Evolutionary conservation across 2,888 invertebrate species (phyloP).

Genomic region (Hirtodrosophila cameraria): DNA sequence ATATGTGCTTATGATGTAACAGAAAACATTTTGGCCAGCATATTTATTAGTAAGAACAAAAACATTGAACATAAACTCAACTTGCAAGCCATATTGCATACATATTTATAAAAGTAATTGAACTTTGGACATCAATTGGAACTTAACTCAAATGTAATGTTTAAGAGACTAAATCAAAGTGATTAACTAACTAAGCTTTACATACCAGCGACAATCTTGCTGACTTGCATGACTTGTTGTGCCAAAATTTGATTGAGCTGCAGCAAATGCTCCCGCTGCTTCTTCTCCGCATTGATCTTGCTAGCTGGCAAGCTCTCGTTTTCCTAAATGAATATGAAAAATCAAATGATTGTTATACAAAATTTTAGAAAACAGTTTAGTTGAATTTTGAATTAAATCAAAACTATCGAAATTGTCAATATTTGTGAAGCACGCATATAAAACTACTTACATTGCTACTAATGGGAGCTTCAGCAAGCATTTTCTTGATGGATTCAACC

Average conservation of each 20-base stretch:
- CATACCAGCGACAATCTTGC: slow-evolving; percentile 97
- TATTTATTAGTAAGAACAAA: slow-evolving; percentile 60
- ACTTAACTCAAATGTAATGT: slow-evolving; percentile 41
- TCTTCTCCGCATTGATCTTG: slow-evolving; percentile 92
- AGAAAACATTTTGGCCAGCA: slow-evolving; percentile 41
- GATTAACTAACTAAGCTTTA: slow-evolving; percentile 38
- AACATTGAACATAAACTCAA: slow-evolving; percentile 67
- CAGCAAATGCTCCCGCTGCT: slow-evolving; percentile 94
- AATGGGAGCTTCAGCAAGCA: slow-evolving; percentile 90
- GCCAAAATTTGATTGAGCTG: slow-evolving; percentile 96
- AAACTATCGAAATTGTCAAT: too few species aligned
- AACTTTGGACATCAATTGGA: slow-evolving; percentile 53
- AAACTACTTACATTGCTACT: slow-evolving; percentile 82
- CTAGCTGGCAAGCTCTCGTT: slow-evolving; percentile 86
- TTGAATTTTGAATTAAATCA: too few species aligned
- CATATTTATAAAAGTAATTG: slow-evolving; percentile 26
- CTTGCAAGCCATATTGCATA: slow-evolving; percentile 58
- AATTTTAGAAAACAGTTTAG: too few species aligned
- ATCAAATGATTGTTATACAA: background rate
- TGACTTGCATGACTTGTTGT: slow-evolving; percentile 97
- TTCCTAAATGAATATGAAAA: slow-evolving; percentile 52
- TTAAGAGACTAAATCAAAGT: slow-evolving; percentile 2
- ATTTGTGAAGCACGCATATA: too few species aligned
- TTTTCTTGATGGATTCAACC: slow-evolving; percentile 95
- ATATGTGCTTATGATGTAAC: slow-evolving; percentile 16